These are phyloP conservation scores for Aphidoletes aphidimyza DNA, from an alignment of 2,888 invertebrate species.

Conservation along the genomic window DNA sequence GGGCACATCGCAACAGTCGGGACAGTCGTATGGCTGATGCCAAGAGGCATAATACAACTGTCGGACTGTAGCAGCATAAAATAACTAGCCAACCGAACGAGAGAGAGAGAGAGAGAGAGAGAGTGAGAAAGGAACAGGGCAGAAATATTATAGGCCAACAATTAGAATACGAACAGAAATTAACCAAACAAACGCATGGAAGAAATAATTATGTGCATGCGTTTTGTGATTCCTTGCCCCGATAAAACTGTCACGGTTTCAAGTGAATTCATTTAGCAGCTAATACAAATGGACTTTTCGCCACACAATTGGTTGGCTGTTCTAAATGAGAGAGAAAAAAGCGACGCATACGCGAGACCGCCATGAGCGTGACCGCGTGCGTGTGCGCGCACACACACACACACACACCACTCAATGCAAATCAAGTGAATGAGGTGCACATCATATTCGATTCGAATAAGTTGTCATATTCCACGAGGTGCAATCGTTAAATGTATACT, in stretches of 20 bases:
- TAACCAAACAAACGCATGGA: conserved; percentile 41
- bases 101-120: background rate
- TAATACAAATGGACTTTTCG: conserved; percentile 36
- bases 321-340: background rate
- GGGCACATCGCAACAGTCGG: background rate
- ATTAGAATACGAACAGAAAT: conserved; percentile 41
- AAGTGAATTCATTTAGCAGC: conserved; percentile 30
- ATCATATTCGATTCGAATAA: background rate
- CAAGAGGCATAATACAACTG: background rate
- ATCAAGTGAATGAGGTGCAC: background rate
- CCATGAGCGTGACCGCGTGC: no score
- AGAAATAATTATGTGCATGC: conserved; percentile 51
- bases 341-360: no score
- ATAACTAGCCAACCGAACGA: background rate
- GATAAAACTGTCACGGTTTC: conserved; percentile 43
- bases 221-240: background rate
- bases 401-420: background rate
- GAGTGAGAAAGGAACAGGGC: background rate
- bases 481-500: conserved; percentile 34
- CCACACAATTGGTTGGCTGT: background rate
- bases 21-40: background rate
- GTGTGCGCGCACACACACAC: no score
- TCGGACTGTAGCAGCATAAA: background rate
- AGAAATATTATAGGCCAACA: no score
- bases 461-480: conserved; percentile 46